Percentiles rank a stretch among this genome's conserved stretches.
Evolutionary conservation across 2,113 vertebrate genomes (phyloP).

Genomic region (Irena cyanogastra): DNA sequence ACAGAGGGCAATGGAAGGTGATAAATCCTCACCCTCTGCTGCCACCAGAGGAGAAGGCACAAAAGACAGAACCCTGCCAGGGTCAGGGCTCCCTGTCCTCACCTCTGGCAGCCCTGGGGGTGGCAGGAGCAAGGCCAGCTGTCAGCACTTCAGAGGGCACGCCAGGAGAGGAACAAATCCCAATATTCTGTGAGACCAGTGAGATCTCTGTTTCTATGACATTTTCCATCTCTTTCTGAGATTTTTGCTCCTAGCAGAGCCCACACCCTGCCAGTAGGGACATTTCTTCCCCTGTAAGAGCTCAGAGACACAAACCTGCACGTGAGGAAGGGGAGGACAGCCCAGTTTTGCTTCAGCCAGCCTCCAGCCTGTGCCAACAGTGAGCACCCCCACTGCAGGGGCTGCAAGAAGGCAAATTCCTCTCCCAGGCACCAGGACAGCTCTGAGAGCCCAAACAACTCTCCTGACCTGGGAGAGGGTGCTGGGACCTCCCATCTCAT

Average conservation of each 20-base stretch:
- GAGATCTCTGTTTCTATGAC: neutral
- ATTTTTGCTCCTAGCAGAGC: neutral
- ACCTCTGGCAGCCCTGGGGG: neutral
- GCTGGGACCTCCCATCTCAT: neutral
- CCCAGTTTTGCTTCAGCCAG: neutral
- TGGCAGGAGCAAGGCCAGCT: neutral
- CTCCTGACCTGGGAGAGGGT: rapidly evolving
- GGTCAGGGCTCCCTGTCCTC: neutral
- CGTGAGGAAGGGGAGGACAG: rapidly evolving
- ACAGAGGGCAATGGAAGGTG: neutral
- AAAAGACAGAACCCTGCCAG: neutral
- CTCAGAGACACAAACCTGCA: neutral
- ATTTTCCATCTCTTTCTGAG: neutral
- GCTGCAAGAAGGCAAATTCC: neutral
- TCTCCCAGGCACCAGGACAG: neutral
- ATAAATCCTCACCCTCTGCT: neutral
- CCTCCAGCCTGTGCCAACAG: neutral
- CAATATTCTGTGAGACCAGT: neutral
- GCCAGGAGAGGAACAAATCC: neutral
- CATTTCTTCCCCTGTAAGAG: neutral
- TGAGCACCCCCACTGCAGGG: rapidly evolving
- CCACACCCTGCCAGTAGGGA: neutral
- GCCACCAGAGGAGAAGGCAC: neutral
- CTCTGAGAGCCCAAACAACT: neutral
- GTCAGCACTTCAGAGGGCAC: neutral